Conservation (phyloP, 2,888 invertebrate genomes). For the Agrochola macilenta region DNA sequence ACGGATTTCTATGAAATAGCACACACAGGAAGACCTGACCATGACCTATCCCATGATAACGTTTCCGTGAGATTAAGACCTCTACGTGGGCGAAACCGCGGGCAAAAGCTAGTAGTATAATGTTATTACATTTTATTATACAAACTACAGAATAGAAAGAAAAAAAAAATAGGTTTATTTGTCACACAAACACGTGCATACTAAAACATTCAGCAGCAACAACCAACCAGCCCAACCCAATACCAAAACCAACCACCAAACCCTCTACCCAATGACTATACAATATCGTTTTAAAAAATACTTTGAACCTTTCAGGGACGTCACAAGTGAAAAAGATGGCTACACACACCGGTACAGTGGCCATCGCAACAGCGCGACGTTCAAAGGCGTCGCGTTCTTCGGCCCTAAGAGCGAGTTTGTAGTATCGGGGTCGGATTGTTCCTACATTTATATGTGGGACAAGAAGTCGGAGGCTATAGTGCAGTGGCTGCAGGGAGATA, state of each 20-base stretch:
- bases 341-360: conserved; percentile 90
- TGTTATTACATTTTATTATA: too few relatives aligned
- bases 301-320: conserved; percentile 69
- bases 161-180: too few relatives aligned
- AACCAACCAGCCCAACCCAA: too few relatives aligned
- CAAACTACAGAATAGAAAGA: too few relatives aligned
- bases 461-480: conserved; percentile 96
- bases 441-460: conserved; percentile 97
- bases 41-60: too few relatives aligned
- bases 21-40: background rate
- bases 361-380: conserved; percentile 93
- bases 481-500: conserved; percentile 96
- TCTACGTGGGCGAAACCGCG: too few relatives aligned
- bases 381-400: conserved; percentile 98
- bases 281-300: background rate
- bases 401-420: conserved; percentile 97
- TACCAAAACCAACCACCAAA: too few relatives aligned
- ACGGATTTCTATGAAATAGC: background rate
- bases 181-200: too few relatives aligned
- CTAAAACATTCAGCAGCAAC: too few relatives aligned
- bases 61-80: too few relatives aligned
- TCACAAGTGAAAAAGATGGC: conserved; percentile 80
- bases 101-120: too few relatives aligned
- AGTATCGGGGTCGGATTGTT: conserved; percentile 98
- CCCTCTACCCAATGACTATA: too few relatives aligned